Evolutionary conservation across 2,888 invertebrate genomes (phyloP), one percentile per base, ranked within the genome.

Genomic region (Drosophila lacicola): DNA sequence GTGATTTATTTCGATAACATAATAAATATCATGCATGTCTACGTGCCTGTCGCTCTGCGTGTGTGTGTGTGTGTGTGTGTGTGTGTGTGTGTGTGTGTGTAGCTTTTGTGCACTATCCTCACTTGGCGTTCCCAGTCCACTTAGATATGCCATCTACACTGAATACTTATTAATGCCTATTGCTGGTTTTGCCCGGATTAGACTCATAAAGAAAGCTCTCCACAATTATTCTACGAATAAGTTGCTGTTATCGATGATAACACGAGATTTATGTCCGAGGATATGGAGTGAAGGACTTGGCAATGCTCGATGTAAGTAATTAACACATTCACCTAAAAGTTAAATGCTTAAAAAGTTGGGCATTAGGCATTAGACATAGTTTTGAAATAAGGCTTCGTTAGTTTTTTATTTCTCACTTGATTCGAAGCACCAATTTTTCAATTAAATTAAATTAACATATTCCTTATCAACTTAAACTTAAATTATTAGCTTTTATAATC

Each of bases 1-100:
- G 84, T 83, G 83, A 83, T 83, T 83, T 83, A 83, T 83, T 88
- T 83, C 83, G 89, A 88, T 88, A 87, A 81, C 89, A 83, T 75
- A 88, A 88, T 84, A 83, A 87, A 88, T 87, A 83, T 75, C 72
- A 63, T 57, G 50, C 56, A 66, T 64, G 67, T 51, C 76, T 71
- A 58, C 68, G 58, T 68, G 67, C 42, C 44, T 13, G 19, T 14
- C 46, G 3, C 19, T 34, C 9, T 21, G 9, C 14, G 37, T 33
- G 37, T 25, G n/a, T 37, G 21, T 50, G 2, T n/a, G 44, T 36
- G 42, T 44, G 45, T 57, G 44, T 63, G 55, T 36, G 8, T 10
- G 17, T n/a, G 3, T 1, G 6, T 25, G 11, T 21, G 42, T 33
- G 21, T 19, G 19, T 41, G 36, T 47, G 47, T 37, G 44, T 55